Percentiles rank a stretch among this genome's conserved stretches.
These are phyloP conservation scores for Oreortyx pictus DNA, from an alignment of 2,797 vertebrate species.

Conservation along the genomic window DNA sequence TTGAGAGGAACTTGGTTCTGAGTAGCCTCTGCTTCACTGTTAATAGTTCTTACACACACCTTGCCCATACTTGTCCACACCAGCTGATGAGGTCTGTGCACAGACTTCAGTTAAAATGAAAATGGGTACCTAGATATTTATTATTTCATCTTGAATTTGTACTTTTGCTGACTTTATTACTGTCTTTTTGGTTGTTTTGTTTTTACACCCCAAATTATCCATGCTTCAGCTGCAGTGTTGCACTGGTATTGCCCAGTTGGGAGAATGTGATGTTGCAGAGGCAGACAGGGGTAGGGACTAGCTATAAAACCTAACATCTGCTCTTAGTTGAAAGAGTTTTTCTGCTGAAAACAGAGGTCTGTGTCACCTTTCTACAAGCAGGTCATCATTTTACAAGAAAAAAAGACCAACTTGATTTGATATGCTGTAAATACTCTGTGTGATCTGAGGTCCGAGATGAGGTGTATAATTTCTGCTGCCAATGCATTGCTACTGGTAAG, in stretches of 20 bases:
- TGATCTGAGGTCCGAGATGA: neutral
- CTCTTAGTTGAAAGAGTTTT: neutral
- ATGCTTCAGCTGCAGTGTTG: neutral
- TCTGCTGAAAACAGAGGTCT: fast-evolving
- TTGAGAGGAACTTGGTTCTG: neutral
- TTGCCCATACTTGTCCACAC: fast-evolving
- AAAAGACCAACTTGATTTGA: neutral
- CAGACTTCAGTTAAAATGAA: neutral
- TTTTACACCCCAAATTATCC: neutral
- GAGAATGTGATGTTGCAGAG: fast-evolving
- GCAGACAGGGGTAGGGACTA: neutral
- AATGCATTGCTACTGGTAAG: neutral
- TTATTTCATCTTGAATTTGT: neutral
- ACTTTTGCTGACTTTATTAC: neutral
- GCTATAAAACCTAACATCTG: neutral
- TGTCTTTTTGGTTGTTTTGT: neutral
- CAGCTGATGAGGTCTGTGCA: neutral
- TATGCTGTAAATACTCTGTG: neutral
- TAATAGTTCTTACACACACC: neutral
- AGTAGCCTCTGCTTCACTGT: neutral
- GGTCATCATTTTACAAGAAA: neutral
- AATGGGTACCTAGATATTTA: neutral
- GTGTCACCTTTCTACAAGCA: neutral
- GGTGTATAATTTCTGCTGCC: neutral
- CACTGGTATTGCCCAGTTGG: neutral